Conservation (phyloP, 2,797 vertebrate species). For the Psittacula echo region DNA sequence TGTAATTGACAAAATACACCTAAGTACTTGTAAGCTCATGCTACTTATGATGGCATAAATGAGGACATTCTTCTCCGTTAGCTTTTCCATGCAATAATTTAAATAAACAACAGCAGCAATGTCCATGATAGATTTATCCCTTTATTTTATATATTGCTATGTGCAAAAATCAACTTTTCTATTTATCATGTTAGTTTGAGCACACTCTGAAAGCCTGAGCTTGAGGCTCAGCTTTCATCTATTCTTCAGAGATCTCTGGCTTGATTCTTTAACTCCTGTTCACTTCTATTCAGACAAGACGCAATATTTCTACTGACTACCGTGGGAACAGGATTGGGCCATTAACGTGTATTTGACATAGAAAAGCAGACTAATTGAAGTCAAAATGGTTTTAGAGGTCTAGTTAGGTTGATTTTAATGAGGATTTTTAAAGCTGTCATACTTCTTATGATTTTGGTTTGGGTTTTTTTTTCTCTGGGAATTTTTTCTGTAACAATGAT, state of each 20-base stretch:
- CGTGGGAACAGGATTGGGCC: neutral
- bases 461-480: neutral
- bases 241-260: neutral
- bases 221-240: conserved; percentile 39
- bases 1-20: neutral
- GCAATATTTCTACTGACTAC: neutral
- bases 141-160: neutral
- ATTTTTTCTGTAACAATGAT: neutral
- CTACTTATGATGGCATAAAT: neutral
- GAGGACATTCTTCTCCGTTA: neutral
- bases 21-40: neutral
- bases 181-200: neutral
- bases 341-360: neutral
- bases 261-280: conserved; percentile 18
- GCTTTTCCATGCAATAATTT: neutral
- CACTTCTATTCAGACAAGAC: neutral
- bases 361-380: conserved; percentile 33
- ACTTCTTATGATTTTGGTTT: neutral
- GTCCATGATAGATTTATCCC: neutral
- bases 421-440: conserved; percentile 35
- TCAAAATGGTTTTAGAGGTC: conserved; percentile 32
- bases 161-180: neutral
- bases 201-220: neutral
- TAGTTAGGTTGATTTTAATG: conserved; percentile 51
- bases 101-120: neutral